Base-by-base conservation (phyloP, 1,140 invertebrate species). In the Pteromalus puparum region DNA sequence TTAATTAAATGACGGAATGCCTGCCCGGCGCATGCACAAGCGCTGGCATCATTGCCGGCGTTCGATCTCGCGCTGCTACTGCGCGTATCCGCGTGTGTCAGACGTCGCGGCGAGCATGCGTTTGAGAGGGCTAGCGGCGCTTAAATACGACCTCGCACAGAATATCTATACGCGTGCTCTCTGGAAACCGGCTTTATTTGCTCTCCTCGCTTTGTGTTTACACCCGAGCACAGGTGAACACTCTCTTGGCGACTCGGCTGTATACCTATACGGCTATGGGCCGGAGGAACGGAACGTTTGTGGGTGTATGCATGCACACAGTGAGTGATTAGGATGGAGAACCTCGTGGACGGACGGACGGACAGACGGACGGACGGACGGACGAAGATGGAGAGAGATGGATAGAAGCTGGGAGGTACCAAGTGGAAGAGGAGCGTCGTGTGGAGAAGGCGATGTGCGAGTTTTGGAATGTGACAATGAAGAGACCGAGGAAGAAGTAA, bases 1-100 rank as follows among this genome's bases (percentile, higher is more conserved):
- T 90, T 90, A 90, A 90, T 90, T 90, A 87, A 90, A 90, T 90
- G 88, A 87, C 79, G 84, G 83, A 87, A 89, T 87, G 83, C 82
- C 81, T 82, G 75, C 10, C 68, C 70, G 72, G 38, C 53, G 53
- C 78, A 15, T 12, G 26, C 76, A 30, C 72, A 80, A 83, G 77
- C 67, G n/a, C 38, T 34, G 30, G 18, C n/a, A n/a, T 18, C 26
- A n/a, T 53, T 46, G 12, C 72, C 42, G 21, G n/a, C 72, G 15
- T 73, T 73, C 30, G 26, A 65, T 82, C 12, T 12, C 26, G 13
- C 81, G 81, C 34, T 4, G 1, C 21, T 26, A n/a, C 30, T n/a
- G 26, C n/a, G 2, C 0, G 30, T 28, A 21, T 21, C 48, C 46
- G 26, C 30, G 34, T 21, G 77, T 34, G 18, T 26, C 12, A 61